Evolutionary conservation across 1,140 invertebrate species (phyloP).

Genomic region (Drosophila auraria): DNA sequence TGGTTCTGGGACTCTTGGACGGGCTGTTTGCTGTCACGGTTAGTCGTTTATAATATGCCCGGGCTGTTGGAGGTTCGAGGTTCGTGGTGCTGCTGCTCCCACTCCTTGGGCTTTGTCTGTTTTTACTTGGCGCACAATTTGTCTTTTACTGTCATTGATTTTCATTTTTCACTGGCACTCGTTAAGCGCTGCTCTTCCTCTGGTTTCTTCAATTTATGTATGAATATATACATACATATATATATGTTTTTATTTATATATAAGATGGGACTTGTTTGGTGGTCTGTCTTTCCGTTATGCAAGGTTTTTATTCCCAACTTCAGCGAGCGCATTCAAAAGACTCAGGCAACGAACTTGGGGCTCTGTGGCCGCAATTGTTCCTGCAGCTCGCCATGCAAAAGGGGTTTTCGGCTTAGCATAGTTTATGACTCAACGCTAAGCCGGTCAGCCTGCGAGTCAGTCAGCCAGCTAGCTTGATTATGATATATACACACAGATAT

Average conservation of each 20-base stretch:
- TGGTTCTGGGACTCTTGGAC: slow-evolving; percentile 12
- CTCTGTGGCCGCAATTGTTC: slow-evolving; percentile 14
- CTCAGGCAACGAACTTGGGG: slow-evolving; percentile 71
- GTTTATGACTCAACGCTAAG: slow-evolving; percentile 59
- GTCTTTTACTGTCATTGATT: slow-evolving; percentile 82
- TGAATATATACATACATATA: slow-evolving; percentile 4
- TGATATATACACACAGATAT: slow-evolving; percentile 53
- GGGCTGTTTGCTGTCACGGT: slow-evolving; percentile 61
- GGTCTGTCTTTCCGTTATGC: slow-evolving; percentile 57
- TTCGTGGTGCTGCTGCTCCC: slow-evolving; percentile 21
- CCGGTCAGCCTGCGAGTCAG: slow-evolving; percentile 27
- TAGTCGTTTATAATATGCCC: slow-evolving; percentile 69
- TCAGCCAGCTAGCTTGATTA: slow-evolving; percentile 59
- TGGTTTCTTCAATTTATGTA: slow-evolving; percentile 52
- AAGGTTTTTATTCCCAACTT: slow-evolving; percentile 49
- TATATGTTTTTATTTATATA: slow-evolving; percentile 14
- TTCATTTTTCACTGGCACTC: slow-evolving; percentile 76
- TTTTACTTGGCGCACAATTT: slow-evolving; percentile 75
- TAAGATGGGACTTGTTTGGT: slow-evolving; percentile 51
- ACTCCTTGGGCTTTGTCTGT: slow-evolving; percentile 72
- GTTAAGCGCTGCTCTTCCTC: slow-evolving; percentile 41
- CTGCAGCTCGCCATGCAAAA: slow-evolving; percentile 41
- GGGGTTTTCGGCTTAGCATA: slow-evolving; percentile 34
- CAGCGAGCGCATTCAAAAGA: slow-evolving; percentile 59
- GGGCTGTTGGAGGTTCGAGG: slow-evolving; percentile 23